Percentiles rank a stretch among this genome's conserved stretches.
Conservation (phyloP, 1,140 invertebrate species). For the Sycobia sp. region DNA sequence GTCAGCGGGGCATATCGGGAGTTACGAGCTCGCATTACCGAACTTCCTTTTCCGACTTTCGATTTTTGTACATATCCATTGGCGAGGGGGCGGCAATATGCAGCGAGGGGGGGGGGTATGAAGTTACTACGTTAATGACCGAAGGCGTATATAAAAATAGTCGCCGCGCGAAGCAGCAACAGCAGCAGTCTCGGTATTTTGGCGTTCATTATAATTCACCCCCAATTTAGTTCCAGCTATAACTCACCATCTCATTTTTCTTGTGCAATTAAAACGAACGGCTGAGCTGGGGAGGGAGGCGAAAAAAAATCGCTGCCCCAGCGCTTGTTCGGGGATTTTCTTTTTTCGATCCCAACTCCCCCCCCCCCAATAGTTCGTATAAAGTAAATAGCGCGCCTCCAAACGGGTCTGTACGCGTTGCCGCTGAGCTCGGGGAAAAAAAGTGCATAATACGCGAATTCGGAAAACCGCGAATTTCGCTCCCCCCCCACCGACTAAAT, state of each 20-base stretch:
- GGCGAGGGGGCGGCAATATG: too few relatives aligned
- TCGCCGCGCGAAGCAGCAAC: not conserved
- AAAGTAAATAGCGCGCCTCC: too few relatives aligned
- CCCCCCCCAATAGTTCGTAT: too few relatives aligned
- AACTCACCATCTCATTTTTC: conserved; percentile 35
- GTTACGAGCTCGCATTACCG: conserved; percentile 15
- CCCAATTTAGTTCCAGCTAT: conserved; percentile 33
- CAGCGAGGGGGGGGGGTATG: too few relatives aligned
- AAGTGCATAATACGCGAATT: too few relatives aligned
- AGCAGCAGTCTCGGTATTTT: conserved; percentile 1
- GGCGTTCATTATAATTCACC: conserved; percentile 34
- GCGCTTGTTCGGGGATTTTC: conserved; percentile 14
- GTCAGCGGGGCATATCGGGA: conserved; percentile 4
- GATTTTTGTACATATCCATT: conserved; percentile 18
- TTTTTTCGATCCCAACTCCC: too few relatives aligned
- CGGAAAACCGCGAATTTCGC: too few relatives aligned
- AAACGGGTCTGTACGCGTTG: too few relatives aligned
- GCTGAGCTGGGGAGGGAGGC: too few relatives aligned
- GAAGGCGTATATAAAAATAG: conserved; percentile 32
- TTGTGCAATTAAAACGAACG: conserved; percentile 32
- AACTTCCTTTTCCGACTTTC: conserved; percentile 32
- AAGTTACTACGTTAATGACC: conserved; percentile 32
- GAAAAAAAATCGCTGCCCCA: conserved; percentile 1
- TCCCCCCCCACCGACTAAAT: too few relatives aligned
- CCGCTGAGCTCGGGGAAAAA: too few relatives aligned